These are phyloP conservation scores for Cirrhinus molitorella DNA, from an alignment of 2,797 vertebrate genomes.

Conservation along the genomic window DNA sequence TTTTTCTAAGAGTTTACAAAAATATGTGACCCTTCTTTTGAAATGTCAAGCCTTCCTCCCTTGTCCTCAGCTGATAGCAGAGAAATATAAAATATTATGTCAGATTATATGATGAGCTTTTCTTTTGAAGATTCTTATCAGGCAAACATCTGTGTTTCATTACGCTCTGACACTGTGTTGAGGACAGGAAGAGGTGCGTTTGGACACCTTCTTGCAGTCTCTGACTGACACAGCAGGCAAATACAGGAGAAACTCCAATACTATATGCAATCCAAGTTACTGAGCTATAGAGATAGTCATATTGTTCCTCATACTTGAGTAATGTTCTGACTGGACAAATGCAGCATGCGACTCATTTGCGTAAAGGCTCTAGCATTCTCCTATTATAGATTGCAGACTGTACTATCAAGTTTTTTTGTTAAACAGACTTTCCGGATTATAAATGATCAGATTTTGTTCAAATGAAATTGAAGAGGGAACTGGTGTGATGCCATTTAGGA, in stretches of 20 bases:
- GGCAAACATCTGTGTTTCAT: constrained; percentile 10
- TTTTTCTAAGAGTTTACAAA: constrained; percentile 13
- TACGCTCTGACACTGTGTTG: background rate
- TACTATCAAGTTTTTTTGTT: too few species aligned
- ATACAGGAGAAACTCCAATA: constrained; percentile 55
- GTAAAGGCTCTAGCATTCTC: too few species aligned
- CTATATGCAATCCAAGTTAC: constrained; percentile 32
- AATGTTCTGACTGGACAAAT: too few species aligned
- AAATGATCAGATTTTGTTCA: too few species aligned
- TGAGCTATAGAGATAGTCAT: too few species aligned
- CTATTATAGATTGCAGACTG: too few species aligned
- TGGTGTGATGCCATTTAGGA: too few species aligned
- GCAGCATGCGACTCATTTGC: too few species aligned
- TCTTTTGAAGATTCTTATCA: constrained; percentile 20
- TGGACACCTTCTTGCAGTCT: constrained; percentile 34
- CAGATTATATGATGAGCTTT: background rate
- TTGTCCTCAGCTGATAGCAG: background rate
- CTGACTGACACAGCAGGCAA: constrained; percentile 31
- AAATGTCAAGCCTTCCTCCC: background rate
- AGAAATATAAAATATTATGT: background rate
- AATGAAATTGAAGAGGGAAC: too few species aligned
- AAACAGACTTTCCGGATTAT: too few species aligned
- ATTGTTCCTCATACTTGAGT: too few species aligned
- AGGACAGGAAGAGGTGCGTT: constrained; percentile 25
- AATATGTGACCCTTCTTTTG: constrained; percentile 7